phyloP scores from a whole-genome alignment of 2,113 vertebrate genomes.

The Aythya baeri region DNA sequence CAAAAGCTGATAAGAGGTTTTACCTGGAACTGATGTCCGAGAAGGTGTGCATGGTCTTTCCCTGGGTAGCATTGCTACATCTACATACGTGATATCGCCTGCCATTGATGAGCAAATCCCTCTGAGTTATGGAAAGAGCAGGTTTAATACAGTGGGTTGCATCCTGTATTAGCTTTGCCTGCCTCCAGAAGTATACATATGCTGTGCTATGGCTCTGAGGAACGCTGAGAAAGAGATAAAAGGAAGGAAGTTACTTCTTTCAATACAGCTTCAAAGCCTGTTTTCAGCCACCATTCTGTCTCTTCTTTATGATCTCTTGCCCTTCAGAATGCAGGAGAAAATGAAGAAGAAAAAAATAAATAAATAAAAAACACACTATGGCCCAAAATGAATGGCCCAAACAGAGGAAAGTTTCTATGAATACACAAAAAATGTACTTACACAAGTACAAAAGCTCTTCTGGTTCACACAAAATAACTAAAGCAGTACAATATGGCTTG shows the following conservation, averaged over 20 bases:
- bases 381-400: background rate
- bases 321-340: background rate
- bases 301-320: background rate
- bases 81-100: background rate
- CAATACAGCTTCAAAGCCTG: conserved; percentile 41
- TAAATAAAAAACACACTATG: too few relatives aligned
- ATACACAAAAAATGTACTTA: background rate
- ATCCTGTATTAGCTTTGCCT: conserved; percentile 29
- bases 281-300: background rate
- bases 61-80: background rate
- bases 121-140: background rate
- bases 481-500: background rate
- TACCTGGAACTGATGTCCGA: conserved; percentile 32
- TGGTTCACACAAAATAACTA: background rate
- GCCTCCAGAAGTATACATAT: background rate
- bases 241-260: conserved; percentile 57
- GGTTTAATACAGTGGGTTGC: background rate
- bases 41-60: background rate
- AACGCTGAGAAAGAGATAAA: conserved; percentile 12
- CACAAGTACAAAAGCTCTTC: background rate
- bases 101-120: conserved; percentile 25
- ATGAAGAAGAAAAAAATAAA: background rate
- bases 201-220: background rate
- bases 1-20: background rate
- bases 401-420: background rate